Conservation (phyloP, 64 coral and sea anemone species). For the Montipora efflorescens region DNA sequence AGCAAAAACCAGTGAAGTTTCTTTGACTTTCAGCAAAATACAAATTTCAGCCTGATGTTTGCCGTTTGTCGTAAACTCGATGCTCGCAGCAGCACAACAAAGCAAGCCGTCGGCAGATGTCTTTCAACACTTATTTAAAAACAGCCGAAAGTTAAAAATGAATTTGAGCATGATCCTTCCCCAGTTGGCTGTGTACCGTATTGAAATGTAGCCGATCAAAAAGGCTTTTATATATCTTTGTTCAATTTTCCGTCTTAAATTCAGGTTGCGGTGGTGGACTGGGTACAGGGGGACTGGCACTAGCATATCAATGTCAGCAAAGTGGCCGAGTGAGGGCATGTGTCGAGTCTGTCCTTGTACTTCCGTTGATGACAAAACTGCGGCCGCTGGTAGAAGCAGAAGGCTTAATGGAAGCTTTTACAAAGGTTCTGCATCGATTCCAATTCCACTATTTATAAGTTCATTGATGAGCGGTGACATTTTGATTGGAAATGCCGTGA, state of each 20-base stretch:
- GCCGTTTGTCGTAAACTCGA: no score
- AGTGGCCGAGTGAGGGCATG: conserved; percentile 87
- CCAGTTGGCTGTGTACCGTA: not conserved
- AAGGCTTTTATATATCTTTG: no score
- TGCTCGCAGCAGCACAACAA: not conserved
- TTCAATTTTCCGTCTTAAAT: not conserved
- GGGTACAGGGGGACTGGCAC: conserved; percentile 73
- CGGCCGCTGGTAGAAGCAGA: conserved; percentile 66
- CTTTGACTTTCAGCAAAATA: no score
- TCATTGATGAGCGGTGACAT: no score
- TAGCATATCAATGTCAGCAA: conserved; percentile 71
- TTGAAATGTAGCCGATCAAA: not conserved
- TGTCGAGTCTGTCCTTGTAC: conserved; percentile 78
- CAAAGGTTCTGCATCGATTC: conserved; percentile 50
- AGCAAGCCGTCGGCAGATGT: not conserved
- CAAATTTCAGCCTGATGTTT: no score
- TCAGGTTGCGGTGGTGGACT: conserved; percentile 79
- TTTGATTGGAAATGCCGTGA: no score
- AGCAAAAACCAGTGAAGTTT: no score
- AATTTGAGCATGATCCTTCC: no score
- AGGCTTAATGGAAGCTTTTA: conserved; percentile 72
- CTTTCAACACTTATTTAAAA: no score
- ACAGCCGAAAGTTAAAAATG: no score
- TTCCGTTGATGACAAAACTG: conserved; percentile 80
- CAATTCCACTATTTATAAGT: no score